Base-by-base conservation (phyloP, 2,888 invertebrate genomes). In the Xanthorhoe designata region DNA sequence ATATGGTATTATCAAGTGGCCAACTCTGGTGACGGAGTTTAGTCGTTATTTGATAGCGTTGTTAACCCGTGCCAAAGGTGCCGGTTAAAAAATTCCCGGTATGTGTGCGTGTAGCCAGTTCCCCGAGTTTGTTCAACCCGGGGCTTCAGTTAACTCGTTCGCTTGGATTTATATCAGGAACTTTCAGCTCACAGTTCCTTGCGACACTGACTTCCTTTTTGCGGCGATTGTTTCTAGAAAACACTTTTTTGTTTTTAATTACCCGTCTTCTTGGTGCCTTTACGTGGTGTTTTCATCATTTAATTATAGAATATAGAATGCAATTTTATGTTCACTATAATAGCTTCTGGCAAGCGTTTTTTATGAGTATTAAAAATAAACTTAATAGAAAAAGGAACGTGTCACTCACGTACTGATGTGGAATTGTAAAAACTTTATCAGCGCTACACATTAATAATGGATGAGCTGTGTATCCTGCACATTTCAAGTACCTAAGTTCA, bases 71-170 rank as follows among this genome's bases (percentile, higher is more conserved):
- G 53, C 60, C 32, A 53, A 17, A 15, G 42, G 51, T 52, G 24
- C 64, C 62, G 66, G 61, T 54, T 69, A 61, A 73, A 78, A 78
- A 77, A 78, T 68, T 72, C 76, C 72, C 75, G 74, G 69, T 69
- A 68, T 78, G 75, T 77, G 78, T 78, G 78, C 79, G 80, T 77
- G 73, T 64, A 64, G 68, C 68, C 78, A 79, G 78, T 83, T 81
- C 83, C 67, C 82, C 82, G 83, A 84, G 86, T 88, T 88, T 85
- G 83, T 87, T 87, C 87, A 87, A 87, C 85, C 83, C 78, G 78
- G 80, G 85, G 81, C 82, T 82, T 82, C 82, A 87, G 89, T 88
- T 88, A 86, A 87, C 87, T 89, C 87, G 88, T 88, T 86, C 82
- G 74, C 83, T 74, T 71, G 83, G 83, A 89, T 89, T 89, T 88